These are phyloP conservation scores for Acanthornis magna DNA, from an alignment of 2,797 vertebrate genomes.

Conservation along the genomic window DNA sequence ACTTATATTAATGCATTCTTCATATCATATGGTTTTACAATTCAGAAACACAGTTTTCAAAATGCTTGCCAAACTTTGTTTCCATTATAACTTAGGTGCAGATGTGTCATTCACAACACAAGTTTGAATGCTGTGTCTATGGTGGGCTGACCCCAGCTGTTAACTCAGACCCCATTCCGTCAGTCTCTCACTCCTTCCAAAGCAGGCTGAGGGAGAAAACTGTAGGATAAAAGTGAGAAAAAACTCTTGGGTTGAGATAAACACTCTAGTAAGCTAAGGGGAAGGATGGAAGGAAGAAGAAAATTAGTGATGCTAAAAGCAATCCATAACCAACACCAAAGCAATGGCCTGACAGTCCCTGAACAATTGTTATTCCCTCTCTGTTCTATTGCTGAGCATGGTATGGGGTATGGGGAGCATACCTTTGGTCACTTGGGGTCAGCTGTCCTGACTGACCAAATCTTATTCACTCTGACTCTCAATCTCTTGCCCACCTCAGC, in stretches of 20 bases:
- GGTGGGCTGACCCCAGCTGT: background rate
- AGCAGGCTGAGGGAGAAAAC: background rate
- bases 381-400: accelerated
- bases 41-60: background rate
- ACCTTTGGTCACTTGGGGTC: background rate
- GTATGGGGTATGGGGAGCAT: accelerated
- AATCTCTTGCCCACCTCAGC: background rate
- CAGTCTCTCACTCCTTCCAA: background rate
- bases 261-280: background rate
- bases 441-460: background rate
- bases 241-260: background rate
- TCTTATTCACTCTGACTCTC: background rate
- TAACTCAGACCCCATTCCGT: background rate
- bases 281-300: background rate
- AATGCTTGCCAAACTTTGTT: background rate
- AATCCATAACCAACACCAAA: background rate
- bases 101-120: background rate
- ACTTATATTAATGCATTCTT: background rate
- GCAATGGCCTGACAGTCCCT: background rate
- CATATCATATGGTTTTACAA: background rate
- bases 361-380: background rate
- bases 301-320: background rate
- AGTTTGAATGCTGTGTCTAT: background rate
- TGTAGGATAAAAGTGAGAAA: background rate
- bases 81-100: background rate